phyloP scores from a whole-genome alignment of 2,797 vertebrate species.

The Pyrocephalus nanus region DNA sequence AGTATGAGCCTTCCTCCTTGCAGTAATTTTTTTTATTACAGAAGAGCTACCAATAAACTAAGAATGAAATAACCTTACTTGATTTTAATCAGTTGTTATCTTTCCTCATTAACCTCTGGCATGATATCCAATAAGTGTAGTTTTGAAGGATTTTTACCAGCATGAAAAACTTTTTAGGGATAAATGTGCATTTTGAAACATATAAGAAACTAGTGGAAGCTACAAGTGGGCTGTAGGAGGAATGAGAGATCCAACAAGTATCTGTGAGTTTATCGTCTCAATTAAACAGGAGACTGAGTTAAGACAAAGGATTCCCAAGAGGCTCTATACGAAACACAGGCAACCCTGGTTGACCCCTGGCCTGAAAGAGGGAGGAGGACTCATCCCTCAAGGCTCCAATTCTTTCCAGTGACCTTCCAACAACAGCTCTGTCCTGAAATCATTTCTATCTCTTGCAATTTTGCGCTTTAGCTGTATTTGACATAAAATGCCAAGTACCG shows the following conservation, averaged over 20 bases:
- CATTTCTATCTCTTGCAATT: slow-evolving; percentile 7
- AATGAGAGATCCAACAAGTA: background rate
- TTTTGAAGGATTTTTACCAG: background rate
- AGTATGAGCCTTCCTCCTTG: background rate
- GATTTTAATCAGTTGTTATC: background rate
- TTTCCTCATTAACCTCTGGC: background rate
- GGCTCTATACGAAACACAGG: background rate
- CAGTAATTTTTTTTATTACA: background rate
- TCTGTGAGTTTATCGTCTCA: background rate
- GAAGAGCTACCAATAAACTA: background rate
- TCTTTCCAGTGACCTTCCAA: slow-evolving; percentile 35
- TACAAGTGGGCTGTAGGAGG: background rate
- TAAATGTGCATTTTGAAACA: background rate
- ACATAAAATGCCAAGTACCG: slow-evolving; percentile 40
- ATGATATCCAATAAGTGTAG: background rate
- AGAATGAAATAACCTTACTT: background rate
- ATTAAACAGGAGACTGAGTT: background rate
- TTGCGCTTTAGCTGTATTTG: background rate
- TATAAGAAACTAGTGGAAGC: background rate
- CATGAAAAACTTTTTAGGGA: background rate
- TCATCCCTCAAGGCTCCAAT: background rate
- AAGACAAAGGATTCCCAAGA: background rate
- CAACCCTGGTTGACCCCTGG: background rate
- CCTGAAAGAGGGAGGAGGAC: background rate
- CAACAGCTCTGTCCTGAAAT: slow-evolving; percentile 17